A percentile compares a stretch with the other conserved stretches of the same genome.
Conservation (phyloP, 2,888 invertebrate species). For the Lysandra bellargus region DNA sequence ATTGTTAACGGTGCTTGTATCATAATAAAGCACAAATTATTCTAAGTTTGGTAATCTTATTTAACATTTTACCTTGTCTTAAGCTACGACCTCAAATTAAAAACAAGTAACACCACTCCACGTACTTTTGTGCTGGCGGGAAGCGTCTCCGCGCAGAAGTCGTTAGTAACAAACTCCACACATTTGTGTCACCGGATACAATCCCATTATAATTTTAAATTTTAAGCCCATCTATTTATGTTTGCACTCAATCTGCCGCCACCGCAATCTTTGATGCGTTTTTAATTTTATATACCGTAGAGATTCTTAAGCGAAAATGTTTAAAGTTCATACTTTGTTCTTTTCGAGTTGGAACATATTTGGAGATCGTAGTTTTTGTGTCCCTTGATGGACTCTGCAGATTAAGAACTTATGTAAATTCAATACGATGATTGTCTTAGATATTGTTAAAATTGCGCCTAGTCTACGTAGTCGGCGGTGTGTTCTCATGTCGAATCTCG, state of each 20-base stretch:
- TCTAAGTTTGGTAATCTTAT: no score
- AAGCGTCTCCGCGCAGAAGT: slow-evolving; percentile 73
- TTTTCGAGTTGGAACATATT: neutral
- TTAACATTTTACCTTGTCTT: no score
- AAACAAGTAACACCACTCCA: slow-evolving; percentile 47
- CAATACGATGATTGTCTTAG: neutral
- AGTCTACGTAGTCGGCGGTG: no score
- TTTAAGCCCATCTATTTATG: slow-evolving; percentile 78
- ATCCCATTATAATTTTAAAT: slow-evolving; percentile 81
- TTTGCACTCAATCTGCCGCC: slow-evolving; percentile 67
- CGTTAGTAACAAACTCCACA: slow-evolving; percentile 81
- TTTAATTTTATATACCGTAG: slow-evolving; percentile 55
- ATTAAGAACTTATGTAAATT: neutral
- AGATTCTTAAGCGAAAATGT: slow-evolving; percentile 32
- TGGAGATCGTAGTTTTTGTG: neutral
- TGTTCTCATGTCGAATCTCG: no score
- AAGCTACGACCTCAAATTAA: neutral
- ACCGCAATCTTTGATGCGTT: slow-evolving; percentile 69
- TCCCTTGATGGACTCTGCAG: neutral
- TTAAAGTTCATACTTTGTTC: slow-evolving; percentile 32
- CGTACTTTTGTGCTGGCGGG: slow-evolving; percentile 49
- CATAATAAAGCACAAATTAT: no score
- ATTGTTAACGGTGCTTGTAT: no score
- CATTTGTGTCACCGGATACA: slow-evolving; percentile 81
- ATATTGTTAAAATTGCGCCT: no score